Evolutionary conservation across 2,888 invertebrate genomes (phyloP), one percentile per base, ranked within the genome.

Genomic region (Ommatoiulus sabulosus): DNA sequence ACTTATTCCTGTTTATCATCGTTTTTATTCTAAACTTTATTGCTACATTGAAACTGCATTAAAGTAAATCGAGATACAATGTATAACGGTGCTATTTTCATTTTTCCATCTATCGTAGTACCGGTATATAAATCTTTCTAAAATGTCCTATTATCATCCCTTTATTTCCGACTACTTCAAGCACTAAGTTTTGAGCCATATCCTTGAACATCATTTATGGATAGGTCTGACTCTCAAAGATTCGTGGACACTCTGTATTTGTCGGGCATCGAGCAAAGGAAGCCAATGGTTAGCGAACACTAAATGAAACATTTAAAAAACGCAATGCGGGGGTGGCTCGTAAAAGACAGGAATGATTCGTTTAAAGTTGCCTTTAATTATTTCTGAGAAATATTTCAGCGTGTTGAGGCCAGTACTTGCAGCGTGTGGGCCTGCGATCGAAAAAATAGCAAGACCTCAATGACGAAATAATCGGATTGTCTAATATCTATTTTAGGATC

Each of bases 401-500:
- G 7, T 24, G 20, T 20, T 72, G 8, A 24, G 72, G n/a, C 24
- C 20, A 24, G 24, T 72, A 24, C 2, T 20, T 72, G 72, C 72
- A 72, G 24, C 24, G 72, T 72, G 72, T 72, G 72, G 72, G 72
- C 72, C 24, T 3, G 10, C 72, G n/a, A 72, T n/a, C 63, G 3
- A 63, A 63, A 8, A 72, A 24, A 17, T 15, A 5, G 0, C 8
- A 24, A 20, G 72, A 72, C 24, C 72, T 7, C 72, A 72, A 72
- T 72, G 72, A 72, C 24, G 72, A 72, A 72, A 72, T 72, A 72
- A 72, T 72, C 72, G 72, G 72, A 72, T 72, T 72, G 72, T 72
- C 20, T 72, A 72, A 72, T 72, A 72, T 72, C 72, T 72, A 72
- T 72, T 72, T 72, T 72, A 7, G 24, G 20, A 72, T 72, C 72